These are phyloP conservation scores for Uloborus diversus DNA, from an alignment of 1,140 invertebrate species.

Conservation along the genomic window DNA sequence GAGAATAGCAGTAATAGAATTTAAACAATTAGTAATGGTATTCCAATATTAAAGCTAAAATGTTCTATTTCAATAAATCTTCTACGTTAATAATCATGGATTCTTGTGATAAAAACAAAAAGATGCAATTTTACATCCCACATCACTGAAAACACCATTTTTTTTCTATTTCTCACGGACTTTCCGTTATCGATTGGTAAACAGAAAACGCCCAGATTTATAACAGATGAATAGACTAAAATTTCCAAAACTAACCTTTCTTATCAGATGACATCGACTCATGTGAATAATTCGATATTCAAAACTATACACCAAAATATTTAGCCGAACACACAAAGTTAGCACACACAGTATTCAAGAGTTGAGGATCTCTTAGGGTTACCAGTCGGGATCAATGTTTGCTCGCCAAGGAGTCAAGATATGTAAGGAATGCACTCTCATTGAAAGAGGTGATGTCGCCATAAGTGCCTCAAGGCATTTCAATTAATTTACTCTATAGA, in stretches of 20 bases:
- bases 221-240: background rate
- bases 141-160: constrained; percentile 14
- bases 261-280: constrained; percentile 45
- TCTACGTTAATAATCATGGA: no score
- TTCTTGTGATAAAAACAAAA: no score
- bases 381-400: constrained; percentile 6
- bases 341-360: background rate
- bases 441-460: background rate
- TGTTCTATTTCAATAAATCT: no score
- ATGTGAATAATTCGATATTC: constrained; percentile 33
- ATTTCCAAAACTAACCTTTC: constrained; percentile 32
- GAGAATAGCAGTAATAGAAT: no score
- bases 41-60: no score
- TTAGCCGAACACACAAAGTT: constrained; percentile 14
- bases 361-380: constrained; percentile 24
- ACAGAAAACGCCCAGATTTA: background rate
- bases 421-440: constrained; percentile 6
- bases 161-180: constrained; percentile 15
- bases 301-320: constrained; percentile 24
- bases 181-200: constrained; percentile 35
- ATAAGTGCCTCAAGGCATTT: no score
- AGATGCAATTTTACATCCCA: no score
- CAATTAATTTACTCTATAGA: no score
- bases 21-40: no score
- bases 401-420: constrained; percentile 10